Percentiles rank a stretch among this genome's conserved stretches.
Evolutionary conservation across 2,113 vertebrate genomes (phyloP).

Genomic region (Galbula dea): DNA sequence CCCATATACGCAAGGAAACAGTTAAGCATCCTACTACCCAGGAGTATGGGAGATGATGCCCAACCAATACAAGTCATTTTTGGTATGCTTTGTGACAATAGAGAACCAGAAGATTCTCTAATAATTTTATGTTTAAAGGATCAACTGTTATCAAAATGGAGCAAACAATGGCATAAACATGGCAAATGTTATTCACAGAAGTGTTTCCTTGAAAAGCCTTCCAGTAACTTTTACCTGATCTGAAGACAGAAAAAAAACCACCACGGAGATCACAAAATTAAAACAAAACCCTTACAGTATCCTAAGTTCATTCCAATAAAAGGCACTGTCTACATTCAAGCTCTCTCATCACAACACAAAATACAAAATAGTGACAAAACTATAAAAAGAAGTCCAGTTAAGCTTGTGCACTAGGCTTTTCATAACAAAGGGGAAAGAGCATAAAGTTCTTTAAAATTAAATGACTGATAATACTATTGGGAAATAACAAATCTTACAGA

Average conservation of each 20-base stretch:
- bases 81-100: neutral
- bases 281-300: neutral
- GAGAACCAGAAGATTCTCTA: neutral
- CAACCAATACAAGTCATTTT: neutral
- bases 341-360: neutral
- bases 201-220: neutral
- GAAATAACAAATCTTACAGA: neutral
- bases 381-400: neutral
- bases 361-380: neutral
- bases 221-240: neutral
- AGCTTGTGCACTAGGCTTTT: neutral
- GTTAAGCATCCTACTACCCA: neutral
- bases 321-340: neutral
- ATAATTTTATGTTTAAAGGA: neutral
- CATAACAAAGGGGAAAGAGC: neutral
- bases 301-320: neutral
- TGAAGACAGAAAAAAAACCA: neutral
- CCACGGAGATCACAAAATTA: neutral
- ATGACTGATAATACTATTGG: neutral
- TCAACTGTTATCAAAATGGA: neutral
- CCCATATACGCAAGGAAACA: neutral
- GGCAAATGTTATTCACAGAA: neutral
- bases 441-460: neutral
- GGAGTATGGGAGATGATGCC: neutral
- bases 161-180: neutral